Percentiles rank a stretch among this genome's conserved stretches.
phyloP scores from a whole-genome alignment of 2,113 vertebrate genomes.

The Bos taurus region ARS-UCD2.0 NC_037357.1:61445501-61446000 shows the following conservation, averaged over 20 bases:
- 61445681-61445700: not conserved
- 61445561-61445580: not conserved
- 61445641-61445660: not conserved
- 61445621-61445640: not conserved
- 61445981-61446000: not conserved
- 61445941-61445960: not conserved
- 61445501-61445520: not conserved
- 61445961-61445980: not conserved
- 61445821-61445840: not conserved
- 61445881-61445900: not conserved
- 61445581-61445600: not conserved
- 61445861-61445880: not conserved
- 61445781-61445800: not conserved
- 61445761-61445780: not conserved
- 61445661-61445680: not conserved
- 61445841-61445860: not conserved
- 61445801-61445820: not conserved
- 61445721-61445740: not conserved
- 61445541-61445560: slow-evolving; percentile 2
- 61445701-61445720: not conserved
- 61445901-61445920: not conserved
- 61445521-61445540: not conserved
- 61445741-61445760: not conserved
- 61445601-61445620: not conserved
- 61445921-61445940: not conserved